A percentile compares a stretch with the other conserved stretches of the same genome.
Evolutionary conservation across 2,113 vertebrate species (phyloP).

Genomic region (Camelus bactrianus): DNA sequence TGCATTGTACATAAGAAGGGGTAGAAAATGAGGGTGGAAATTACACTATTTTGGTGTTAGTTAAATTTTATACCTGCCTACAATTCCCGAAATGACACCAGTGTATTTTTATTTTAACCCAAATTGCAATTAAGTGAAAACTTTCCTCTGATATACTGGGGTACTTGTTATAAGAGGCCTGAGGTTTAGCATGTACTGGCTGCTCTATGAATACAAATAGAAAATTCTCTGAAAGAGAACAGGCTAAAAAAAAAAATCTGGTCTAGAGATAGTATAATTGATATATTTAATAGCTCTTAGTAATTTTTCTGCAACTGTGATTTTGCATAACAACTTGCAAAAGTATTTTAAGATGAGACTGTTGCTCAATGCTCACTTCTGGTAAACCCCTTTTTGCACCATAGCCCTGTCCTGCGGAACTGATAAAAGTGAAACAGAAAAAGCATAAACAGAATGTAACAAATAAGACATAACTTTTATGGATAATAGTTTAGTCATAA

Average conservation of each 20-base stretch:
- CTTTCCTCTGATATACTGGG: not conserved
- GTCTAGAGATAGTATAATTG: not conserved
- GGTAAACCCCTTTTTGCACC: slow-evolving; percentile 69
- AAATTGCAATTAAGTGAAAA: slow-evolving; percentile 54
- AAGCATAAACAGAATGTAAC: not conserved
- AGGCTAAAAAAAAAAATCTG: not conserved
- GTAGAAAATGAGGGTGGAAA: not conserved
- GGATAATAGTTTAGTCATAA: not conserved
- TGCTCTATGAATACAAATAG: not conserved
- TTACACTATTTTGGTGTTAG: slow-evolving; percentile 24
- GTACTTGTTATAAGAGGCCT: not conserved
- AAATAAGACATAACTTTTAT: not conserved
- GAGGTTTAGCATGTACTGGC: not conserved
- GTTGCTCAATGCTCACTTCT: slow-evolving; percentile 75
- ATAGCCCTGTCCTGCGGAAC: slow-evolving; percentile 15
- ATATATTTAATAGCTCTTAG: not conserved
- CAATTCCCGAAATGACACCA: not conserved
- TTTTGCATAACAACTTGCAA: slow-evolving; percentile 72
- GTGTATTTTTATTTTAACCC: slow-evolving; percentile 39
- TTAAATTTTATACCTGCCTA: not conserved
- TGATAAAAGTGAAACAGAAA: slow-evolving; percentile 62
- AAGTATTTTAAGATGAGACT: slow-evolving; percentile 60
- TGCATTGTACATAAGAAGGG: not conserved
- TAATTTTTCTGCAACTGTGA: slow-evolving; percentile 38
- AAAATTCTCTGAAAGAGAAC: not conserved